phyloP scores from a whole-genome alignment of 2,888 invertebrate species.

The Rhaphigaster nebulosa region DNA sequence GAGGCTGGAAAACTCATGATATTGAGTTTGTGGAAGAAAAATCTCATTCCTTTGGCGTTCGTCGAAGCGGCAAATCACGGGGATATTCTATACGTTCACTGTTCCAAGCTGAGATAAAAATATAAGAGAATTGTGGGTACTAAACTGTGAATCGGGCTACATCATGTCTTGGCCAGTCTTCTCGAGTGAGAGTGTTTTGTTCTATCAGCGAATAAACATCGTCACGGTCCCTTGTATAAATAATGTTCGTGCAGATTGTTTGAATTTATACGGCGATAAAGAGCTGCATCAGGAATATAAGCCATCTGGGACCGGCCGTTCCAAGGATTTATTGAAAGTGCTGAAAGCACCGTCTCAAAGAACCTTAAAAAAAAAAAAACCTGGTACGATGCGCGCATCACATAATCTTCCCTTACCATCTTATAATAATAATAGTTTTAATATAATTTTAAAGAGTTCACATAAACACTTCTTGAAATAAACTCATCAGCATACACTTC shows the following conservation, averaged over 20 bases:
- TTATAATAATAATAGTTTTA: too few species aligned
- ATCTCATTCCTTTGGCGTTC: slow-evolving; percentile 36
- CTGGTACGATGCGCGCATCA: too few species aligned
- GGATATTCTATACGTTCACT: slow-evolving; percentile 36
- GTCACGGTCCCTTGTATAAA: background rate
- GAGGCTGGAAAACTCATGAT: background rate
- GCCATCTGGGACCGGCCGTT: background rate
- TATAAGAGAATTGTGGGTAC: background rate
- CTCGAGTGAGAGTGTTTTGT: background rate
- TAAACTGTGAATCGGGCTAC: background rate
- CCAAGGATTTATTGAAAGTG: background rate
- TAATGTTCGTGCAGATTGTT: background rate
- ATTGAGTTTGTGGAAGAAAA: slow-evolving; percentile 44
- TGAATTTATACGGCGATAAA: background rate
- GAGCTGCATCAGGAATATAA: background rate
- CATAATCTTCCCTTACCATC: too few species aligned
- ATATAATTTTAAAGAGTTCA: too few species aligned
- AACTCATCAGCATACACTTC: too few species aligned
- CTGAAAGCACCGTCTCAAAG: background rate
- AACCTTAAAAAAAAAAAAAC: too few species aligned
- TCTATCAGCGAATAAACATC: background rate
- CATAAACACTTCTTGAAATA: too few species aligned
- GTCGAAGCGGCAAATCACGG: background rate
- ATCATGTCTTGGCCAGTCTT: background rate
- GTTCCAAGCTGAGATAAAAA: slow-evolving; percentile 14